Evolutionary conservation across 35 echinoderm and acorn worm genomes (phyloP).

Genomic region (Stichopus chloronotus): DNA sequence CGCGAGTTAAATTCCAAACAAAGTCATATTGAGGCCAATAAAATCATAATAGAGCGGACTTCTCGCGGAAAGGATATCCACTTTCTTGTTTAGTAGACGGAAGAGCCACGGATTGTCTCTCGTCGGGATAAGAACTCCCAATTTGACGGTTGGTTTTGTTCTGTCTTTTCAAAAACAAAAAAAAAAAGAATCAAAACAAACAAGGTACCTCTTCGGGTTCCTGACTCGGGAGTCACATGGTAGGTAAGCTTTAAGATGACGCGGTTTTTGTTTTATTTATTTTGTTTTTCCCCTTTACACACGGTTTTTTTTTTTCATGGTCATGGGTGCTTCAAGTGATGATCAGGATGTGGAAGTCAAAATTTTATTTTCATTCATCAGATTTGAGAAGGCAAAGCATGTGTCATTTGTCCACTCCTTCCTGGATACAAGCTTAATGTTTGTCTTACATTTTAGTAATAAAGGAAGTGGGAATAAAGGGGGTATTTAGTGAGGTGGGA

Average conservation of each 20-base stretch:
- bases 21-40: not conserved
- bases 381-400: no score
- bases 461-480: no score
- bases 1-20: conserved; percentile 40
- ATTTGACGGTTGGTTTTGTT: not conserved
- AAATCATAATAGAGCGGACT: not conserved
- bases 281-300: not conserved
- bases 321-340: no score
- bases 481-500: no score
- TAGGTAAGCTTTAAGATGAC: not conserved
- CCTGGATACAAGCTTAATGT: no score
- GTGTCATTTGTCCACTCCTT: no score
- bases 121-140: not conserved
- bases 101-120: not conserved
- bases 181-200: not conserved
- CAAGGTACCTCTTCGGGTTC: not conserved
- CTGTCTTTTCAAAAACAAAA: not conserved
- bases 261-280: not conserved
- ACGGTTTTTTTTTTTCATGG: no score
- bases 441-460: no score
- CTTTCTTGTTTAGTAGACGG: conserved; percentile 14
- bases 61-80: not conserved
- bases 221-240: not conserved
- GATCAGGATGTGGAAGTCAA: no score
- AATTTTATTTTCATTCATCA: no score